phyloP scores from a whole-genome alignment of 30 jellyfish, hydroid and myxozoan species.

The Aurelia aurita complex sp. Pacific region DNA sequence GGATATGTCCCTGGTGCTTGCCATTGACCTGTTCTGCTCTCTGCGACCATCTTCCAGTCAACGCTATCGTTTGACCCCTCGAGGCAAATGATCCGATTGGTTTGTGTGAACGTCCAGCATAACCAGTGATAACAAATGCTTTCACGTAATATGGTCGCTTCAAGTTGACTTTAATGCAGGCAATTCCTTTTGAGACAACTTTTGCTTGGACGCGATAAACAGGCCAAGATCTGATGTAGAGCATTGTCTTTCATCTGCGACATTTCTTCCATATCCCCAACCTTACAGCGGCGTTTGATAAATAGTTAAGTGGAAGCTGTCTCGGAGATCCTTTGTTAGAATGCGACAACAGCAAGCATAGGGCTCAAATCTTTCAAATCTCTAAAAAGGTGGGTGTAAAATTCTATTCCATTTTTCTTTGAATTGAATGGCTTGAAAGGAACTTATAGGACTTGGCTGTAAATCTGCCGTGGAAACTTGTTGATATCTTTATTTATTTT shows the following conservation, averaged over 20 bases:
- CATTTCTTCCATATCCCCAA: slow-evolving; percentile 15
- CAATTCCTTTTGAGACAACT: not conserved
- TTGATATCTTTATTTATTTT: too few relatives aligned
- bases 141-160: slow-evolving; percentile 10
- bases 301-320: not conserved
- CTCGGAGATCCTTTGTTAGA: not conserved
- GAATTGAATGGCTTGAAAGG: too few relatives aligned
- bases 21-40: slow-evolving; percentile 1
- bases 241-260: slow-evolving; percentile 24
- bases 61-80: slow-evolving; percentile 21
- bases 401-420: too few relatives aligned
- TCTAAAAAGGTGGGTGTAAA: too few relatives aligned
- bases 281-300: not conserved
- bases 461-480: too few relatives aligned
- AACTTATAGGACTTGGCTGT: too few relatives aligned
- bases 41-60: slow-evolving; percentile 35
- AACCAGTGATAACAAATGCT: slow-evolving; percentile 30
- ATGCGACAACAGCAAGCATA: not conserved
- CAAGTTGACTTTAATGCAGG: slow-evolving; percentile 5
- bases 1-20: slow-evolving; percentile 29
- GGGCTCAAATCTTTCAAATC: too few relatives aligned
- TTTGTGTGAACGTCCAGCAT: slow-evolving; percentile 28
- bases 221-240: not conserved
- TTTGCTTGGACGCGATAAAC: not conserved
- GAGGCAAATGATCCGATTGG: slow-evolving; percentile 19